A percentile compares a stretch with the other conserved stretches of the same genome.
phyloP scores from a whole-genome alignment of 2,113 vertebrate genomes.

The Paramormyrops kingsleyae region DNA sequence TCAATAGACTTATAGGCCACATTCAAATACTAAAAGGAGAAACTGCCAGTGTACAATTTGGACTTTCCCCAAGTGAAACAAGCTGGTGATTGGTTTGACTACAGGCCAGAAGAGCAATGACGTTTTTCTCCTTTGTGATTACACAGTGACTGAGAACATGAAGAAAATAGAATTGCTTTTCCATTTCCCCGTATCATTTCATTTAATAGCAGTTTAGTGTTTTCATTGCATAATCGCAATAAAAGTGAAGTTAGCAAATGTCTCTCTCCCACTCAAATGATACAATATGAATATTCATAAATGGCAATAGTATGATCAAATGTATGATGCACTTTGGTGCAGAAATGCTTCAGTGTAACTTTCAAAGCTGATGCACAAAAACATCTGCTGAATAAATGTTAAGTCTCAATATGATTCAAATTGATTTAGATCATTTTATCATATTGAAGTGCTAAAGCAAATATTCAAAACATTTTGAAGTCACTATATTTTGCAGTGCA shows the following conservation, averaged over 20 bases:
- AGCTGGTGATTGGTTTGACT: background rate
- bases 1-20: background rate
- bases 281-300: background rate
- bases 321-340: background rate
- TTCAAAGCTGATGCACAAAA: background rate
- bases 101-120: background rate
- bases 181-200: background rate
- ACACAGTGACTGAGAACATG: background rate
- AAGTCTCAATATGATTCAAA: background rate
- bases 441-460: background rate
- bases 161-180: background rate
- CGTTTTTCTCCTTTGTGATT: background rate
- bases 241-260: background rate
- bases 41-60: background rate
- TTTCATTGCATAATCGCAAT: background rate
- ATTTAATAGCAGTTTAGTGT: background rate
- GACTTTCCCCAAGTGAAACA: background rate
- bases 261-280: background rate
- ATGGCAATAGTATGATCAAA: background rate
- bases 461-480: background rate
- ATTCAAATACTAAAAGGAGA: background rate
- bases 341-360: background rate
- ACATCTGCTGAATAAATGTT: background rate
- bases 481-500: background rate
- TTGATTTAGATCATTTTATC: background rate